Conservation (phyloP, 2,113 vertebrate genomes). For the Trogon surrucura region DNA sequence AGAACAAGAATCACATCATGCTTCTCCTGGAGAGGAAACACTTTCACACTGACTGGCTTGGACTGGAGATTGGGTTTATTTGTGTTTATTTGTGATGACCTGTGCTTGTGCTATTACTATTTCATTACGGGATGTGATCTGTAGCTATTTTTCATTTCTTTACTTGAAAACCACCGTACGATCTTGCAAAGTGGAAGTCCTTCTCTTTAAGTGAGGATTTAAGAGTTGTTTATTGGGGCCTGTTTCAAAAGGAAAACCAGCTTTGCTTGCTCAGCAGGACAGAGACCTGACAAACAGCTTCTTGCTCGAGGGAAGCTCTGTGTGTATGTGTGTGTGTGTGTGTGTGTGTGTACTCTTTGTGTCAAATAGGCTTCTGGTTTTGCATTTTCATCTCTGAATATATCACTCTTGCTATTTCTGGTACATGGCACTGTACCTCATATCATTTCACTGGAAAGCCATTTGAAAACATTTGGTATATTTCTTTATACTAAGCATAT, state of each 20-base stretch:
- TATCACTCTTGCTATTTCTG: not conserved
- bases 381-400: not conserved
- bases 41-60: not conserved
- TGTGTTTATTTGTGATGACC: fast-evolving
- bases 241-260: not conserved
- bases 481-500: not conserved
- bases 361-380: not conserved
- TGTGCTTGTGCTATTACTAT: not conserved
- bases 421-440: not conserved
- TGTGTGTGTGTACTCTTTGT: not conserved
- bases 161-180: not conserved
- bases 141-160: not conserved
- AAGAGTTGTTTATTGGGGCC: not conserved
- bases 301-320: not conserved
- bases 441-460: not conserved
- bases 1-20: fast-evolving
- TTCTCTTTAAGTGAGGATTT: not conserved
- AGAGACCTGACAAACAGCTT: not conserved
- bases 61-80: not conserved
- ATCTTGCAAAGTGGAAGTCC: not conserved
- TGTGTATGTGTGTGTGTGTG: too few relatives aligned
- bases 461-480: not conserved
- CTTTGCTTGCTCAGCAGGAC: not conserved
- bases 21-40: not conserved
- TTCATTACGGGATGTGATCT: not conserved